Percentiles rank a stretch among this genome's conserved stretches.
phyloP scores from a whole-genome alignment of 2,113 vertebrate species.

The Etheostoma spectabile region DNA sequence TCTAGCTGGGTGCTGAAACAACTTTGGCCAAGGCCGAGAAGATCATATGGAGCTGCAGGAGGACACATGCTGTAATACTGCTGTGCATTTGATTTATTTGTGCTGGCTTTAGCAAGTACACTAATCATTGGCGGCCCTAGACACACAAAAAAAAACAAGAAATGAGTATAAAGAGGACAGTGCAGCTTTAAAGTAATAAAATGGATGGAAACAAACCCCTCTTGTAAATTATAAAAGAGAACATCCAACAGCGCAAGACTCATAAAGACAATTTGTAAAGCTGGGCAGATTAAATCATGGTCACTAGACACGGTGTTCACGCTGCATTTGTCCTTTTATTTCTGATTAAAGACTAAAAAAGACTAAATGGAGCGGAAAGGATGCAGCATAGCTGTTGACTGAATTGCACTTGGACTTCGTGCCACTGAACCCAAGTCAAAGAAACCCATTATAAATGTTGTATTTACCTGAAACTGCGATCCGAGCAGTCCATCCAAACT shows the following conservation, averaged over 20 bases:
- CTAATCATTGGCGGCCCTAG: not conserved
- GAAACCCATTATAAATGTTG: not conserved
- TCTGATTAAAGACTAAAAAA: not conserved
- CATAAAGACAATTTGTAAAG: not conserved
- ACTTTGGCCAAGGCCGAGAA: conserved; percentile 55
- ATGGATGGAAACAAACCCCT: not conserved
- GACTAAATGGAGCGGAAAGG: not conserved
- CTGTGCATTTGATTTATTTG: conserved; percentile 8
- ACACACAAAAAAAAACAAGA: not conserved
- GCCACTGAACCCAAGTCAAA: not conserved
- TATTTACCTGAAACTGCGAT: conserved; percentile 73
- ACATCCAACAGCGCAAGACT: not conserved
- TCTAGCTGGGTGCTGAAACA: conserved; percentile 35
- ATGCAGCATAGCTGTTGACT: not conserved
- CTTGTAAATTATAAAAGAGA: not conserved
- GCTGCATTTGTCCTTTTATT: conserved; percentile 30
- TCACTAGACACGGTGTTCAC: not conserved
- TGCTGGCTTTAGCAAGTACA: not conserved
- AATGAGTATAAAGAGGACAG: not conserved
- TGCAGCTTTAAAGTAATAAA: not conserved
- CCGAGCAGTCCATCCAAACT: conserved; percentile 66
- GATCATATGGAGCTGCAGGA: conserved; percentile 12
- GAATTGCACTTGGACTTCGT: not conserved
- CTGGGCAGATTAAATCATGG: not conserved
- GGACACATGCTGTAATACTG: conserved; percentile 21